These are phyloP conservation scores for Brienomyrus brachyistius DNA, from an alignment of 2,113 vertebrate species.

Conservation along the genomic window DNA sequence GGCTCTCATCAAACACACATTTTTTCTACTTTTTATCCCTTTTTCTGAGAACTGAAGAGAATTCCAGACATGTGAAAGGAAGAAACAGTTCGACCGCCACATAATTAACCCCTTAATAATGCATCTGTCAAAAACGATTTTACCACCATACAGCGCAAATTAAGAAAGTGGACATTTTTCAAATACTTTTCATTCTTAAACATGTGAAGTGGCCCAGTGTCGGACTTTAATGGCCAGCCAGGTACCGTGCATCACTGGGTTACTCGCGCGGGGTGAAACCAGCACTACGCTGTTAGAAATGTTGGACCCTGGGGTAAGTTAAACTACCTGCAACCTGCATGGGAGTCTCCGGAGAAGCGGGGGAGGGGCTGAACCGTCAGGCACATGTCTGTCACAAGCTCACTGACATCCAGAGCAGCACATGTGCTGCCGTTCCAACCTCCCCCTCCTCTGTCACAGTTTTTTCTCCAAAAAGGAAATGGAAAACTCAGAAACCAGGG, in stretches of 20 bases:
- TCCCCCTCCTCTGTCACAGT: slow-evolving; percentile 53
- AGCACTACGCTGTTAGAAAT: not conserved
- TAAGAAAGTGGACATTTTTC: not conserved
- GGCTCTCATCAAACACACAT: not conserved
- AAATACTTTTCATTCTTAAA: not conserved
- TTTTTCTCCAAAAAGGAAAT: slow-evolving; percentile 99
- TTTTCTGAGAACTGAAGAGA: not conserved
- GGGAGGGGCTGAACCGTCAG: not conserved
- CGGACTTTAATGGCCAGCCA: not conserved
- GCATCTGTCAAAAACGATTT: not conserved
- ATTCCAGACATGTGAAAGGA: not conserved
- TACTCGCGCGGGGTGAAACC: not conserved
- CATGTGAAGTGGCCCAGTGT: not conserved
- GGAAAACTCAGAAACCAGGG: slow-evolving; percentile 68
- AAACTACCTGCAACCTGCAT: not conserved
- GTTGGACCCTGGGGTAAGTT: not conserved
- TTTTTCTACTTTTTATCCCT: not conserved
- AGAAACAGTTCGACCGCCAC: not conserved
- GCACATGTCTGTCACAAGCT: not conserved
- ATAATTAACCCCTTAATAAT: not conserved
- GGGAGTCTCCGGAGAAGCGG: not conserved
- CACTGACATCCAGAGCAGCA: not conserved
- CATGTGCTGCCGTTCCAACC: slow-evolving; percentile 33
- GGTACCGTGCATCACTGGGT: not conserved
- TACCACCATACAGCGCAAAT: not conserved